phyloP scores from a whole-genome alignment of 2,113 vertebrate species.

The Epinephelus lanceolatus region DNA sequence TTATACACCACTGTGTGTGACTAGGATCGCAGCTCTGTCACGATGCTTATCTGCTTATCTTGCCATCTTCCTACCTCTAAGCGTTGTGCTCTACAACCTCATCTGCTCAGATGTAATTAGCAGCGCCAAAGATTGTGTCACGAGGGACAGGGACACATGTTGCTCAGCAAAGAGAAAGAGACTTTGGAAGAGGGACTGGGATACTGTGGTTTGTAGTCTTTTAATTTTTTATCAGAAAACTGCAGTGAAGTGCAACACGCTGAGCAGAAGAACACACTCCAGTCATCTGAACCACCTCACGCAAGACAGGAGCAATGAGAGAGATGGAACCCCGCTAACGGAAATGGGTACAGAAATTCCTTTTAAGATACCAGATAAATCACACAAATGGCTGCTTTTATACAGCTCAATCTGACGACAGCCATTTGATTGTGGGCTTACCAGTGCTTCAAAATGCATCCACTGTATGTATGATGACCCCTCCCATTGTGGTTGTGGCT shows the following conservation, averaged over 20 bases:
- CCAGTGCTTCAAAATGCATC: not conserved
- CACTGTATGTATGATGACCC: not conserved
- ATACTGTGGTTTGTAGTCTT: not conserved
- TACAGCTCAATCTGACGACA: not conserved
- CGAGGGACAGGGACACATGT: conserved; percentile 24
- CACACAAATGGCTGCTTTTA: conserved; percentile 2
- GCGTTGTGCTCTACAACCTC: conserved; percentile 16
- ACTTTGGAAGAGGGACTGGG: not conserved
- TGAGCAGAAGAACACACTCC: conserved; percentile 23
- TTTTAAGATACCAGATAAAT: conserved; percentile 15
- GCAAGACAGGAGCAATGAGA: conserved; percentile 29
- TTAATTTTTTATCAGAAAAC: conserved; percentile 25
- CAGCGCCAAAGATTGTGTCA: conserved; percentile 28
- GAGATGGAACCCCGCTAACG: conserved; percentile 11
- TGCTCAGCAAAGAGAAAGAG: conserved; percentile 28
- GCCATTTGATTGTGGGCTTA: not conserved
- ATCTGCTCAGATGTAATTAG: conserved; percentile 49
- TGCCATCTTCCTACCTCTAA: conserved; percentile 23
- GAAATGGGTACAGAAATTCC: not conserved
- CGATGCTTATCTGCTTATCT: conserved; percentile 32
- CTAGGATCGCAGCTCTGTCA: conserved; percentile 5
- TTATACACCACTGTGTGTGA: conserved; percentile 22
- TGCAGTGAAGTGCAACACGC: conserved; percentile 33
- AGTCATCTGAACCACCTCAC: conserved; percentile 27
- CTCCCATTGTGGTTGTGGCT: too few relatives aligned